Evolutionary conservation across 2,888 invertebrate genomes (phyloP).

Genomic region (Ptilodon capucinus): DNA sequence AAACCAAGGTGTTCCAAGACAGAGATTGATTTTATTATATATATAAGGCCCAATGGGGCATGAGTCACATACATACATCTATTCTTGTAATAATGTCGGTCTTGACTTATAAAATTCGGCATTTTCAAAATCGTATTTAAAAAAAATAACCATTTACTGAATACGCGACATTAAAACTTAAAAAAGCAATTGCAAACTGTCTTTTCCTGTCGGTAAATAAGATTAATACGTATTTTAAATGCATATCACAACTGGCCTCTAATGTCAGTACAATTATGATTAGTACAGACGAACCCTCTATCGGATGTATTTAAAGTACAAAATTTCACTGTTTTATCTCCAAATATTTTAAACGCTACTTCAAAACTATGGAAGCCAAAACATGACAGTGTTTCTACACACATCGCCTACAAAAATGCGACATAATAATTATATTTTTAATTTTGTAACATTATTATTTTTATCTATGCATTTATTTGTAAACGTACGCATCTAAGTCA

Average conservation of each 20-base stretch:
- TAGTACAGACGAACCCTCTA: constrained; percentile 23
- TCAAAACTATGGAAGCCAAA: constrained; percentile 80
- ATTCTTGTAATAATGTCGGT: too few relatives aligned
- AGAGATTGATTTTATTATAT: background rate
- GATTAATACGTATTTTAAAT: constrained; percentile 49
- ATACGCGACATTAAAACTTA: background rate
- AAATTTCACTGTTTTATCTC: constrained; percentile 46
- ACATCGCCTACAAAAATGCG: constrained; percentile 61
- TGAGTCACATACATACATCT: too few relatives aligned
- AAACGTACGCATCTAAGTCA: constrained; percentile 56
- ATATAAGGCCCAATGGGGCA: too few relatives aligned
- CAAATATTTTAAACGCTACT: constrained; percentile 50
- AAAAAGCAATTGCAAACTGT: constrained; percentile 33
- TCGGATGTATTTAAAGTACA: constrained; percentile 63
- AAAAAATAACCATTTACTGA: background rate
- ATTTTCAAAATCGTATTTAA: too few relatives aligned
- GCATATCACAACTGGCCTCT: constrained; percentile 60
- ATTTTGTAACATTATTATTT: constrained; percentile 26
- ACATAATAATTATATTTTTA: constrained; percentile 32
- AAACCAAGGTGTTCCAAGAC: background rate
- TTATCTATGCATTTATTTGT: constrained; percentile 45
- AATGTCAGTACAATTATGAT: constrained; percentile 30
- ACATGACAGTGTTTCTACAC: constrained; percentile 55
- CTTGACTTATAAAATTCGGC: too few relatives aligned
- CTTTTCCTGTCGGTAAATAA: constrained; percentile 41